Evolutionary conservation across 1,140 invertebrate species (phyloP), one percentile per base, ranked within the genome.

Genomic region (Zaprionus lachaisei): DNA sequence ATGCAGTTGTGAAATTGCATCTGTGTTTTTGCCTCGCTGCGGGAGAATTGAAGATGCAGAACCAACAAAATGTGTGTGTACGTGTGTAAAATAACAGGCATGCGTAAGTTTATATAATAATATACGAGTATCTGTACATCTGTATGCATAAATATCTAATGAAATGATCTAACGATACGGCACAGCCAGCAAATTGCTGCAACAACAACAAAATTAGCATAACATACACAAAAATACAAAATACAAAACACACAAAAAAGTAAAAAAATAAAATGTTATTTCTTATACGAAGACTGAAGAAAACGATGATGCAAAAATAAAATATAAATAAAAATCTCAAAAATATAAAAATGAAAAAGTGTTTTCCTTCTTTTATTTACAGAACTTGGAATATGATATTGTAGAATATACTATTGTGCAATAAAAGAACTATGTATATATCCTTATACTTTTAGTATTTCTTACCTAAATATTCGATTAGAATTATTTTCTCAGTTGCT

Each of bases 231-330:
- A 15, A 72, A 34, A 34, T 34, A 34, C 31, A 34, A 34, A 34
- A 34, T 56, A 69, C 68, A 89, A 71, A 54, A 63, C n/a, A 85
- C 31, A 90, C 54, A 74, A 70, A 72, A 72, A 60, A n/a, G 44
- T 22, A 63, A 70, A 77, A 72, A 76, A 72, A 72, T 34, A 83
- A 91, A 92, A 92, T 92, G 91, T 92, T 92, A 92, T 92, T 92
- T 92, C 91, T 92, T 92, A 92, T 92, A 92, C 91, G 91, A 92
- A 92, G 91, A 92, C 91, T 92, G 91, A 92, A 83, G 81, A 73
- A 84, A 79, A 81, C 20, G 89, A 91, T 91, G 91, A 89, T 74
- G 87, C 66, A 72, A 76, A 81, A 78, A 58, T 76, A 81, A 92
- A 69, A 82, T 76, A 78, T 78, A 74, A 79, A 81, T 77, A 72